Percentiles rank a stretch among this genome's conserved stretches.
Evolutionary conservation across 2,113 vertebrate genomes (phyloP).

Genomic region (Hemiscyllium ocellatum): DNA sequence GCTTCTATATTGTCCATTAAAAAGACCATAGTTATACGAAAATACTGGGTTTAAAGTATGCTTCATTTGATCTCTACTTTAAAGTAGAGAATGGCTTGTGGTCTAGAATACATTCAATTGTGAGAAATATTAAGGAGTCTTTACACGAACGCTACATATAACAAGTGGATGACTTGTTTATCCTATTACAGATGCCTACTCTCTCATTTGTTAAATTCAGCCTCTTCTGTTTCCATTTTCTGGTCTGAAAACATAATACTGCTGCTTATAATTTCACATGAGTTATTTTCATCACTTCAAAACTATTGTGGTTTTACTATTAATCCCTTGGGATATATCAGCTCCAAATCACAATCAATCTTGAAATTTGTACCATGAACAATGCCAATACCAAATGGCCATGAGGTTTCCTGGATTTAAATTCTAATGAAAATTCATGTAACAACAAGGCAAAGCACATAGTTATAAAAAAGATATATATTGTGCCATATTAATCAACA

Average conservation of each 20-base stretch:
- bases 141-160: background rate
- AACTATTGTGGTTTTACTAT: background rate
- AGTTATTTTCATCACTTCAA: background rate
- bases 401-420: background rate
- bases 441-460: background rate
- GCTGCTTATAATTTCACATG: background rate
- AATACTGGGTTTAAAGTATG: background rate
- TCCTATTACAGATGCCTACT: background rate
- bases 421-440: background rate
- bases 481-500: background rate
- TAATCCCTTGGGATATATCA: background rate
- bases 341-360: background rate
- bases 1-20: background rate
- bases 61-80: background rate
- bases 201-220: background rate
- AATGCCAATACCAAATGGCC: background rate
- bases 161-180: background rate
- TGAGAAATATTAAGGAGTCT: background rate
- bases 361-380: background rate
- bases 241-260: background rate
- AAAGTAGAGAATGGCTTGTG: background rate
- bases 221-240: background rate
- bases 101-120: background rate
- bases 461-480: background rate
- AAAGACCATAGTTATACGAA: background rate